These are phyloP conservation scores for Lycaena phlaeas DNA, from an alignment of 2,888 invertebrate species.

Conservation along the genomic window DNA sequence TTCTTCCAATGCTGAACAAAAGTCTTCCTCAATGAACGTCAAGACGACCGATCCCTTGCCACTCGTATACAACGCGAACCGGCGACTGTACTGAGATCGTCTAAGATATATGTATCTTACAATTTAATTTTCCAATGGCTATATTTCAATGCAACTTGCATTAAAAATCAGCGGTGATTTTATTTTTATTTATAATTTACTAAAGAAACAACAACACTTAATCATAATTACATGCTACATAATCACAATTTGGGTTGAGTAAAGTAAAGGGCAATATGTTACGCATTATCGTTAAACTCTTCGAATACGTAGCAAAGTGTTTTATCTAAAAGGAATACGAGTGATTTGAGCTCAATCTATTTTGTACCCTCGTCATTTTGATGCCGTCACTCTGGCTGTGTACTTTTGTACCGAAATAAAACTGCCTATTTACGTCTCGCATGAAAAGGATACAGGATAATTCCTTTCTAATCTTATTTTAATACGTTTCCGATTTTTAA, in stretches of 20 bases:
- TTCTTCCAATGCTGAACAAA: too few relatives aligned
- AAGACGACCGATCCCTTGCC: too few relatives aligned
- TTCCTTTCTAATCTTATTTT: background rate
- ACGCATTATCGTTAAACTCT: conserved; percentile 2
- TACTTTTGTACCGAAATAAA: conserved; percentile 11
- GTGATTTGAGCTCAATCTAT: conserved; percentile 15
- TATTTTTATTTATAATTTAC: too few relatives aligned
- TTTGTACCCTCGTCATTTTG: conserved; percentile 40
- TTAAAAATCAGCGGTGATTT: too few relatives aligned
- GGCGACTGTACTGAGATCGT: too few relatives aligned
- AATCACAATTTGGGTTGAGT: background rate
- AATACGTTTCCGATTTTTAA: too few relatives aligned
- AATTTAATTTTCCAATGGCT: too few relatives aligned
- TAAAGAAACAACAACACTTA: too few relatives aligned
- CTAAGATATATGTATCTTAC: too few relatives aligned
- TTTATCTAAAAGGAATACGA: conserved; percentile 16
- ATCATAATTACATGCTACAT: background rate
- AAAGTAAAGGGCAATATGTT: background rate
- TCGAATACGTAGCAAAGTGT: conserved; percentile 13
- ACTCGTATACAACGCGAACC: too few relatives aligned
- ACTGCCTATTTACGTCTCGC: conserved; percentile 11
- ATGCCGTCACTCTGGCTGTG: conserved; percentile 18
- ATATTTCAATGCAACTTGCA: too few relatives aligned
- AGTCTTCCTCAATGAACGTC: too few relatives aligned
- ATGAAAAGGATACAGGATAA: background rate